These are phyloP conservation scores for Helicorthomorpha holstii DNA, from an alignment of 1,140 invertebrate genomes.

Conservation along the genomic window DNA sequence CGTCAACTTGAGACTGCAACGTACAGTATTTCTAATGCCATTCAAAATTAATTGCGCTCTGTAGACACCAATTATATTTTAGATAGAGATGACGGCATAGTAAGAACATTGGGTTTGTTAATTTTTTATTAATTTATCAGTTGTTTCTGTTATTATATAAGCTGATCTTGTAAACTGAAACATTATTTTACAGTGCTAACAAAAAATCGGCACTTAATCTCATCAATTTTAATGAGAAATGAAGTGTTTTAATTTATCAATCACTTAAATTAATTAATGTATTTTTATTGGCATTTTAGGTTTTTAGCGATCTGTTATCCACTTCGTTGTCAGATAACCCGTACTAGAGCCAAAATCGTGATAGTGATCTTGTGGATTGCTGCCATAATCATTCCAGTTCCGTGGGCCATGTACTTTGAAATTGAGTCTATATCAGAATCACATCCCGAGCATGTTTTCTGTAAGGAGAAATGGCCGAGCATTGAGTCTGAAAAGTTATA, in stretches of 20 bases:
- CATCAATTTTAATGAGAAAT: no score
- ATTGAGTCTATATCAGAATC: slow-evolving; percentile 37
- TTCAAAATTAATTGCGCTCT: no score
- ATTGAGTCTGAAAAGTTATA: slow-evolving; percentile 59
- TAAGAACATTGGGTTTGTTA: no score
- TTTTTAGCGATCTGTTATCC: slow-evolving; percentile 91
- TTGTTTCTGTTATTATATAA: no score
- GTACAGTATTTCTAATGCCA: no score
- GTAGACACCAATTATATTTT: no score
- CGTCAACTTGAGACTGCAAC: no score
- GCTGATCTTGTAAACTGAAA: no score
- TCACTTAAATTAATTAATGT: not conserved
- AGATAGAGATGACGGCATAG: no score
- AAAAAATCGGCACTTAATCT: no score
- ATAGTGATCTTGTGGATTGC: slow-evolving; percentile 83
- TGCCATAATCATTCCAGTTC: slow-evolving; percentile 61
- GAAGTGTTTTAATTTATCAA: not conserved
- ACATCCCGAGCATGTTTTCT: slow-evolving; percentile 33
- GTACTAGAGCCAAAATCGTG: slow-evolving; percentile 59
- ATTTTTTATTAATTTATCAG: no score
- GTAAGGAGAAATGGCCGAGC: slow-evolving; percentile 68
- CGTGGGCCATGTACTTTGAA: slow-evolving; percentile 80
- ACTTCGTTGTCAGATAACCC: slow-evolving; percentile 76
- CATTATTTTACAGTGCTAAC: no score
- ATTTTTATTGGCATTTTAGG: slow-evolving; percentile 44